Base-by-base conservation (phyloP, 1,140 invertebrate species). In the Xylocopa sonorina region DNA sequence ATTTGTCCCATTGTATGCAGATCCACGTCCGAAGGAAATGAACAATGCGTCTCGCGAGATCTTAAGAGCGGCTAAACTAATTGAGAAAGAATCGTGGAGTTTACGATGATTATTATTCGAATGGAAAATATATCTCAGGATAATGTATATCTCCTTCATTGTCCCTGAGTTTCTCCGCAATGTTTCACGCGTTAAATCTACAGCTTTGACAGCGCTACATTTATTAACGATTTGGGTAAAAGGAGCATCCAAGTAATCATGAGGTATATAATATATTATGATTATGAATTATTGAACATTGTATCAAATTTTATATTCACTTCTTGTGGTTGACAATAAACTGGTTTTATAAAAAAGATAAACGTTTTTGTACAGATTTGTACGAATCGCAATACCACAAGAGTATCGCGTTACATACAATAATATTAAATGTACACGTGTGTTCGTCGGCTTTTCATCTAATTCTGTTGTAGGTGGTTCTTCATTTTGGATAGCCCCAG, bases 401-500 rank as follows among this genome's bases (percentile, higher is more conserved):
- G n/a, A n/a, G n/a, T n/a, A 2, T 38, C 41, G 3, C 50, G 2
- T 53, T 29, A 53, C 18, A 21, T 64, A 69, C 48, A 69, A 24
- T 51, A 12, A 24, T 34, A 24, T 14, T 53, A 24, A 16, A 34
- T 41, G 48, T 38, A 24, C 14, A 48, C 4, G 34, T 27, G 27
- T 38, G n/a, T 41, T 1, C 21, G 3, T 24, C 2, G 48, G n/a
- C 58, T 74, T 10, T 67, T 34, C 34, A 24, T 67, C 53, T 48
- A 81, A 78, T 53, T 74, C 21, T 58, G 38, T 58, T 62, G 51
- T 27, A 60, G 7, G 10, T 53, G n/a, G n/a, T n/a, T n/a, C n/a
- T 83, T 88, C 48, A 93, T 84, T 90, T 93, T 10, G 91, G 72
- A 87, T 93, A 93, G 51, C 95, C 96, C 94, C 95, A 96, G 41